These are phyloP conservation scores for Piaya cayana DNA, from an alignment of 2,113 vertebrate genomes.

Conservation along the genomic window DNA sequence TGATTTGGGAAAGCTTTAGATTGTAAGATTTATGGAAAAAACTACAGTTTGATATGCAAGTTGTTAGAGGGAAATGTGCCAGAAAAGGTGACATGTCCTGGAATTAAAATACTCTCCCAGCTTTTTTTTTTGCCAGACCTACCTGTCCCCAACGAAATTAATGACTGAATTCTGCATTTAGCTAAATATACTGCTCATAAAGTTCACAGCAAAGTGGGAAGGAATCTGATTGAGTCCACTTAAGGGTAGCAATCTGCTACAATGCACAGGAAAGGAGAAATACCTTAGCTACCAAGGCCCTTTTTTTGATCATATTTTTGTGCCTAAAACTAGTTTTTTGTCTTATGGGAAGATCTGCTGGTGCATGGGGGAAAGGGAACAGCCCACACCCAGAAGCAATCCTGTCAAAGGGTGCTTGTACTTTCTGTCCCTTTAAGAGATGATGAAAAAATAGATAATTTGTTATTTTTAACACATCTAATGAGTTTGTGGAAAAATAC, in stretches of 20 bases:
- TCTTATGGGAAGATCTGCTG: background rate
- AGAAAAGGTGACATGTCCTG: background rate
- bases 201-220: background rate
- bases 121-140: background rate
- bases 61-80: background rate
- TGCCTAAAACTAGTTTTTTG: background rate
- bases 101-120: background rate
- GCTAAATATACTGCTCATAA: background rate
- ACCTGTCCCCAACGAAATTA: background rate
- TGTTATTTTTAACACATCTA: background rate
- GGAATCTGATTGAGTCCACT: background rate
- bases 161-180: background rate
- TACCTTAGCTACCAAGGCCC: background rate
- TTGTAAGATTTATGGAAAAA: background rate
- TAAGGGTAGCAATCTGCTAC: background rate
- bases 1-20: background rate
- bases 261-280: background rate
- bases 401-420: background rate
- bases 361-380: background rate
- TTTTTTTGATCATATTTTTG: background rate
- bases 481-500: conserved; percentile 11
- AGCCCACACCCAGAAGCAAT: background rate
- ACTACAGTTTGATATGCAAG: background rate
- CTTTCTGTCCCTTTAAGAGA: background rate
- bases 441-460: background rate